phyloP scores from a whole-genome alignment of 1,140 invertebrate genomes.

The Cydia strobilella region DNA sequence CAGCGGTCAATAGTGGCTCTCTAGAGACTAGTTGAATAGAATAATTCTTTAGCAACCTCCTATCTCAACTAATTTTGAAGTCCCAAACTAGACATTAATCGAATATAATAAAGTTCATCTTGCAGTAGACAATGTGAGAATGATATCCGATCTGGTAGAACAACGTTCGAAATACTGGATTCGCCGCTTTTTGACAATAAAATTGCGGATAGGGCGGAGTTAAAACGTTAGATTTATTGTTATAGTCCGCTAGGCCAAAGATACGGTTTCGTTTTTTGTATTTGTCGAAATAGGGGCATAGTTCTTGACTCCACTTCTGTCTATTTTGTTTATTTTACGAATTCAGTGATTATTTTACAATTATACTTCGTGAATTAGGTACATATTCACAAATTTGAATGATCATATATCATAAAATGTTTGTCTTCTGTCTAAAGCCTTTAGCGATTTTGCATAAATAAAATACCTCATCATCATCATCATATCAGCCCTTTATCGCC shows the following conservation, averaged over 20 bases:
- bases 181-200: constrained; percentile 32
- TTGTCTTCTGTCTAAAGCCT: too few relatives aligned
- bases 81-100: background rate
- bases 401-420: too few relatives aligned
- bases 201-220: constrained; percentile 30
- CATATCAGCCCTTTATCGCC: too few relatives aligned
- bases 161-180: constrained; percentile 2
- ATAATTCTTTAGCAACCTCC: background rate
- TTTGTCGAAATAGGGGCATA: background rate
- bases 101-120: background rate
- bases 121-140: background rate
- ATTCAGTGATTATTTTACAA: too few relatives aligned
- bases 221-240: constrained; percentile 27
- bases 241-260: constrained; percentile 12
- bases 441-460: too few relatives aligned
- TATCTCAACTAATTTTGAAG: background rate
- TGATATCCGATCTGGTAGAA: background rate
- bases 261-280: background rate
- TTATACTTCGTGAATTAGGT: too few relatives aligned
- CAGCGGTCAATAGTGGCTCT: constrained; percentile 14
- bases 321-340: too few relatives aligned
- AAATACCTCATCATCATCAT: too few relatives aligned
- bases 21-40: background rate
- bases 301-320: too few relatives aligned
- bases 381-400: too few relatives aligned